Base-by-base conservation (phyloP, 2,797 vertebrate species). In the Thalassophryne amazonica region DNA sequence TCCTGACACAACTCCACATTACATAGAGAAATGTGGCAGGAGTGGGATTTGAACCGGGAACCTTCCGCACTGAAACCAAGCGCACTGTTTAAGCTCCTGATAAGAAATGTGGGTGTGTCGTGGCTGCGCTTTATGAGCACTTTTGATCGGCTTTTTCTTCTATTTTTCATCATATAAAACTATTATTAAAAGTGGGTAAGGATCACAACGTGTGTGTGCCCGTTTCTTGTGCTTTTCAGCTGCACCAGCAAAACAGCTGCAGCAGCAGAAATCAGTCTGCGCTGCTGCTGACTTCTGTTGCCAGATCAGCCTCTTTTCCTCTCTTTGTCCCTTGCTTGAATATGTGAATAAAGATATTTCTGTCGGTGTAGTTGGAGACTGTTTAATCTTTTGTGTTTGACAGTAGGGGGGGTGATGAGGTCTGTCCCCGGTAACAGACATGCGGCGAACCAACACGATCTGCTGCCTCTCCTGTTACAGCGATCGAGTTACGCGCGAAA, bases 401-500 rank as follows among this genome's bases (percentile, higher is more conserved):
- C 79, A 80, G 75, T 42, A 46, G 34, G 53, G 41, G 46, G 40
- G 61, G 73, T 64, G 75, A 64, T 58, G 58, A 66, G 80, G 72
- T 79, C 72, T 78, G 68, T 67, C 70, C 78, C 60, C 69, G 40
- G 56, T 69, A 75, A 67, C 84, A 63, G 54, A 69, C 73, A 66
- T 41, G 62, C 56, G 13, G 78, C 55, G 76, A 85, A 81, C 81
- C 64, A 68, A 78, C 81, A 79, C 77, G 62, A 67, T 83, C 78
- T 74, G 72, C 76, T 72, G 81, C 74, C 81, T 85, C 86, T 89
- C 81, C 76, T 72, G 80, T 89, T 89, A 83, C 86, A 85, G 64
- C 75, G 85, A 81, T 88, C 85, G 80, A 88, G 86, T 90, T 89
- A 85, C 86, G 75, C 79, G 78, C 64, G 67, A 73, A 73, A 82